Percentiles rank a stretch among this genome's conserved stretches.
Conservation (phyloP, 2,797 vertebrate genomes). For the Eurystomus glaucurus region DNA sequence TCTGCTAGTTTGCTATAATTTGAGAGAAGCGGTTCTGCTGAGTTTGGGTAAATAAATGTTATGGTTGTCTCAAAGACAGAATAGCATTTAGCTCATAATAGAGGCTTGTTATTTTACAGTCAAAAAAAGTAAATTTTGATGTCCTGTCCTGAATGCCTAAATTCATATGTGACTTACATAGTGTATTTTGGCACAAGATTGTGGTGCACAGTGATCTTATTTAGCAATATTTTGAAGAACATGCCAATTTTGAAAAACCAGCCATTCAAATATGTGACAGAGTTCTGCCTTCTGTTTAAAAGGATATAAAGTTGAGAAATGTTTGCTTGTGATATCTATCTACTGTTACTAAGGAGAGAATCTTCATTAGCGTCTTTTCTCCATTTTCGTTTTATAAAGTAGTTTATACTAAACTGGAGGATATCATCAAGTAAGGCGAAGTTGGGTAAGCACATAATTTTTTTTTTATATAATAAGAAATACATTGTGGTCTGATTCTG, state of each 20-base stretch:
- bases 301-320: constrained; percentile 40
- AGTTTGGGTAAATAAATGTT: constrained; percentile 11
- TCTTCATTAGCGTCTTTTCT: not conserved
- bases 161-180: not conserved
- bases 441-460: constrained; percentile 34
- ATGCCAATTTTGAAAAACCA: constrained; percentile 12
- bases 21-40: constrained; percentile 26
- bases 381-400: constrained; percentile 30
- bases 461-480: constrained; percentile 20
- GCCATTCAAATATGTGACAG: not conserved
- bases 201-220: not conserved
- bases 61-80: constrained; percentile 12
- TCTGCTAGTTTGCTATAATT: constrained; percentile 46
- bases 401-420: constrained; percentile 24
- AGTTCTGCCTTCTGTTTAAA: constrained; percentile 31
- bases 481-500: not conserved
- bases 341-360: not conserved
- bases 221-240: constrained; percentile 50
- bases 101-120: constrained; percentile 34
- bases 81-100: constrained; percentile 30
- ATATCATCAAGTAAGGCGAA: constrained; percentile 46
- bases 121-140: not conserved
- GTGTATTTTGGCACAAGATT: constrained; percentile 34
- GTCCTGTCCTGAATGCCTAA: not conserved
- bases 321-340: not conserved